phyloP scores from a whole-genome alignment of 2,113 vertebrate genomes.

The Collichthys lucidus region DNA sequence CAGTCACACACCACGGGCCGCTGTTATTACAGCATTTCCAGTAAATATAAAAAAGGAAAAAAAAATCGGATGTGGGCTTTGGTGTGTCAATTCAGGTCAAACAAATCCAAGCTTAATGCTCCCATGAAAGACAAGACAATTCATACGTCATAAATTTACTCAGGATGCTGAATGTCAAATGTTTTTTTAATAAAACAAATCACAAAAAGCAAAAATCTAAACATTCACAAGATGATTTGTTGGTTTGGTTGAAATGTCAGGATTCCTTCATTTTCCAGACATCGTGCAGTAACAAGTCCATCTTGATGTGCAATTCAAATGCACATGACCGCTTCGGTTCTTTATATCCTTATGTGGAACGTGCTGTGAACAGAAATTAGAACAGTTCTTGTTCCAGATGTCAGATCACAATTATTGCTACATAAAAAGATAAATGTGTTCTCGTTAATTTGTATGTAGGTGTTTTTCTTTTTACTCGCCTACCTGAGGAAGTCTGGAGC shows the following conservation, averaged over 20 bases:
- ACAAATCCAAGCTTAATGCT: not conserved
- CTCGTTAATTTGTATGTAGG: not conserved
- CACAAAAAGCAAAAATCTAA: not conserved
- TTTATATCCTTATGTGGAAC: conserved; percentile 86
- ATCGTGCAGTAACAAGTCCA: not conserved
- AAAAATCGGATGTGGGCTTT: not conserved
- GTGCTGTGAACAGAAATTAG: conserved; percentile 77
- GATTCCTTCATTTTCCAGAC: not conserved
- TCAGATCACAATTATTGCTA: not conserved
- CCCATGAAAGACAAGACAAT: not conserved
- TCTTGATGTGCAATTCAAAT: not conserved
- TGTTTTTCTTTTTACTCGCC: not conserved
- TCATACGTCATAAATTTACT: not conserved
- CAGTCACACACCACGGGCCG: not conserved
- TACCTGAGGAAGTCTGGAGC: conserved; percentile 98
- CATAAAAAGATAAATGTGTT: not conserved
- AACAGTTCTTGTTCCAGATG: not conserved
- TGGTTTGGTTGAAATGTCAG: not conserved
- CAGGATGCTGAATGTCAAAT: not conserved
- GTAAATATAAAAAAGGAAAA: not conserved
- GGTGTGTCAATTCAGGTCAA: not conserved
- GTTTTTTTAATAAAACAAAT: not conserved
- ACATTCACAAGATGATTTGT: not conserved
- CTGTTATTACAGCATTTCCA: not conserved
- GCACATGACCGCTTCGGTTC: not conserved